These are phyloP conservation scores for Phoxinus phoxinus DNA, from an alignment of 2,113 vertebrate species.

Conservation along the genomic window DNA sequence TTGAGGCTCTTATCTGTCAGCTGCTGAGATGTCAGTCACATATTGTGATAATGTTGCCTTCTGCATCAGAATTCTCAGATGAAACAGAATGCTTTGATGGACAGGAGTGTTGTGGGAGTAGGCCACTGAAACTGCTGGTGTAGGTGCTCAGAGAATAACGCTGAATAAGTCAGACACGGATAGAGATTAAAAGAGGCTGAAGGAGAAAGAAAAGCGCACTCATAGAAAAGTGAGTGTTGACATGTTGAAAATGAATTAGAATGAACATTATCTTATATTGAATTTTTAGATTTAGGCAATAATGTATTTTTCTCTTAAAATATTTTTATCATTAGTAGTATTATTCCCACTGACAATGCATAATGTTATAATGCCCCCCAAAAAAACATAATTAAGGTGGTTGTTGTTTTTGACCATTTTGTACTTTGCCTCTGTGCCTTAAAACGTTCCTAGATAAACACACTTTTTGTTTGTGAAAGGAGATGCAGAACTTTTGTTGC, in stretches of 20 bases:
- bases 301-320: neutral
- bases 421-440: neutral
- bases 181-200: neutral
- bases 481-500: neutral
- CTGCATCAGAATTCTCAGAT: conserved; percentile 31
- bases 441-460: neutral
- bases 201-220: neutral
- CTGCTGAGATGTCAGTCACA: conserved; percentile 25
- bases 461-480: neutral
- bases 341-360: too few species aligned
- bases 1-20: neutral
- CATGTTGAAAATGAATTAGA: neutral
- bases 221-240: neutral
- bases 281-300: neutral
- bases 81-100: conserved; percentile 3
- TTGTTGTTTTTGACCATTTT: neutral
- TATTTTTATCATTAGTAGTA: too few species aligned
- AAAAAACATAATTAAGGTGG: too few species aligned
- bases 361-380: too few species aligned
- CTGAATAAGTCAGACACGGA: neutral
- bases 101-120: conserved; percentile 12
- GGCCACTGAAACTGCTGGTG: conserved; percentile 19
- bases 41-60: conserved; percentile 19
- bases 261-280: neutral
- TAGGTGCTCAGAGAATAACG: conserved; percentile 22